Evolutionary conservation across 2,113 vertebrate genomes (phyloP).

Genomic region (Epinephelus lanceolatus): DNA sequence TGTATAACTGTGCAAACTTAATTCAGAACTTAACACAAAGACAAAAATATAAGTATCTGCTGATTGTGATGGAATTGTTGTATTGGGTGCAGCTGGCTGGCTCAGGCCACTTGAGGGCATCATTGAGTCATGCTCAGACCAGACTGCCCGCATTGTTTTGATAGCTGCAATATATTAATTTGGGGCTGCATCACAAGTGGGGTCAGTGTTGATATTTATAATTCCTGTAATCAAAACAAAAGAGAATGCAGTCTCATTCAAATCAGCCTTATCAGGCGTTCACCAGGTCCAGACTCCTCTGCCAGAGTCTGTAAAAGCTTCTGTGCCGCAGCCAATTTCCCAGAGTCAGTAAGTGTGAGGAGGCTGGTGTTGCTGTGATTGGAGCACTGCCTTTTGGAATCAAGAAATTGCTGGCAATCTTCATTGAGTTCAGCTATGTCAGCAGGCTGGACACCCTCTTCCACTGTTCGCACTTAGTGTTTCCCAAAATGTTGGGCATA

Average conservation of each 20-base stretch:
- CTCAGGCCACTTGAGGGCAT: conserved; percentile 72
- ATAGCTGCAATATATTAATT: conserved; percentile 45
- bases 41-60: neutral
- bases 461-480: conserved; percentile 16
- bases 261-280: conserved; percentile 60
- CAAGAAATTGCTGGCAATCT: conserved; percentile 48
- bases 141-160: neutral
- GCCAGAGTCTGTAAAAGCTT: conserved; percentile 54
- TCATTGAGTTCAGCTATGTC: conserved; percentile 37
- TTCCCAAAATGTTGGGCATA: conserved; percentile 11
- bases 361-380: conserved; percentile 39
- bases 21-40: neutral
- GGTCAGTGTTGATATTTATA: conserved; percentile 66
- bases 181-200: conserved; percentile 47
- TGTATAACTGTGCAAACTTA: neutral
- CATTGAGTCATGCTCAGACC: conserved; percentile 51
- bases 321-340: conserved; percentile 57
- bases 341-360: conserved; percentile 34
- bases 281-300: conserved; percentile 53
- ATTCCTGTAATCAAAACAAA: conserved; percentile 67
- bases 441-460: conserved; percentile 39
- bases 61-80: neutral
- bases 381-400: conserved; percentile 51
- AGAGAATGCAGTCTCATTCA: conserved; percentile 42
- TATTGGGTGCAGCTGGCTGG: neutral